These are phyloP conservation scores for Manis crassicaudata DNA, from an alignment of 2,797 vertebrate species.

Conservation along the genomic window DNA sequence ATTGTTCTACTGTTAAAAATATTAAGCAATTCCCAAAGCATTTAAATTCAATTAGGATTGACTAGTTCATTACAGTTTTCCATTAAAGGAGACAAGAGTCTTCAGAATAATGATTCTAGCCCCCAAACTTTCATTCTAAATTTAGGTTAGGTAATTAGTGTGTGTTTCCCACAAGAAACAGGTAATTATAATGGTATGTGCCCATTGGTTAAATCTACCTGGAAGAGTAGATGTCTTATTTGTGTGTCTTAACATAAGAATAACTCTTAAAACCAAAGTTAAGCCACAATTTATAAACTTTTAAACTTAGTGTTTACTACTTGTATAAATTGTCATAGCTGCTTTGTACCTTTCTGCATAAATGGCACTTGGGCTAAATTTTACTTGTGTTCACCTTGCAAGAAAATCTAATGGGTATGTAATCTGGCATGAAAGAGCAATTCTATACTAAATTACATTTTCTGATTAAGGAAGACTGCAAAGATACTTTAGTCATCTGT, in stretches of 20 bases:
- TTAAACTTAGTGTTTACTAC: slow-evolving; percentile 30
- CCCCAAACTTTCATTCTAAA: slow-evolving; percentile 64
- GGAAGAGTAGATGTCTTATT: slow-evolving; percentile 9
- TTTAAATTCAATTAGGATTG: slow-evolving; percentile 73
- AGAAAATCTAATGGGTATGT: slow-evolving; percentile 36
- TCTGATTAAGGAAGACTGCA: not conserved
- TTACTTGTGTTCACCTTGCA: slow-evolving; percentile 45
- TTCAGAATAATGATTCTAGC: slow-evolving; percentile 60
- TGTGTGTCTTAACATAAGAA: not conserved
- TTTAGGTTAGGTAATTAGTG: slow-evolving; percentile 68
- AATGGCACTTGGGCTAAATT: slow-evolving; percentile 42
- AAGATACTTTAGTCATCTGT: not conserved
- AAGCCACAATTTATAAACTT: not conserved
- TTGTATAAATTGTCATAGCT: slow-evolving; percentile 35
- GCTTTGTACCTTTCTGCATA: slow-evolving; percentile 36
- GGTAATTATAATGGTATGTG: slow-evolving; percentile 55
- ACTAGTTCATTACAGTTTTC: slow-evolving; percentile 71
- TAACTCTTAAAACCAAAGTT: slow-evolving; percentile 18
- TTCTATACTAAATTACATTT: not conserved
- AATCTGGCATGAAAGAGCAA: not conserved
- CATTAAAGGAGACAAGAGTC: slow-evolving; percentile 65
- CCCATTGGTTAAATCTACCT: slow-evolving; percentile 28
- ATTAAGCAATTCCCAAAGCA: slow-evolving; percentile 68
- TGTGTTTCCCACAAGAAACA: slow-evolving; percentile 47
- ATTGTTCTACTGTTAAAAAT: slow-evolving; percentile 73